phyloP scores from a whole-genome alignment of 2,888 invertebrate species.

The Notodonta dromedarius region DNA sequence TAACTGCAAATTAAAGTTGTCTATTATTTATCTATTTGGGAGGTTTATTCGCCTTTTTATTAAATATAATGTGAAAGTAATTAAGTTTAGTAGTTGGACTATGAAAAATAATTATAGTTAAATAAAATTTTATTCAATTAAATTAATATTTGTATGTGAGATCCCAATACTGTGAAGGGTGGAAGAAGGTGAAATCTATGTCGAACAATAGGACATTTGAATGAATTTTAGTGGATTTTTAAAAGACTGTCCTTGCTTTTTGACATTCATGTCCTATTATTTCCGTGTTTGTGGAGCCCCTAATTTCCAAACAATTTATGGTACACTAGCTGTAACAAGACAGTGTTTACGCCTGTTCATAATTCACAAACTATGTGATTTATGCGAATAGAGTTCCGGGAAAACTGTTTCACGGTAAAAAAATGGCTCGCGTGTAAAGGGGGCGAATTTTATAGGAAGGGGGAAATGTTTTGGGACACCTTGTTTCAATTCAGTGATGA shows the following conservation, averaged over 20 bases:
- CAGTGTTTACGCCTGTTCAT: slow-evolving; percentile 6
- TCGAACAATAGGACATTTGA: too few species aligned
- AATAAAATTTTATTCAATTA: too few species aligned
- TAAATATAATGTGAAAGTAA: too few species aligned
- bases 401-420: slow-evolving; percentile 4
- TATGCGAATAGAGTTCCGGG: slow-evolving; percentile 10
- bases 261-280: not conserved
- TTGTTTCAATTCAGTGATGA: not conserved
- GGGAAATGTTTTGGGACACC: slow-evolving; percentile 3
- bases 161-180: too few species aligned
- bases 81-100: too few species aligned
- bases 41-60: too few species aligned
- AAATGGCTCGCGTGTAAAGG: not conserved
- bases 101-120: too few species aligned
- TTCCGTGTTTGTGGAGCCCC: not conserved
- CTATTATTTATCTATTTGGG: too few species aligned
- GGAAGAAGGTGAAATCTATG: too few species aligned
- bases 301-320: slow-evolving; percentile 4
- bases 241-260: too few species aligned
- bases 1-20: not conserved
- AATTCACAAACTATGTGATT: slow-evolving; percentile 16
- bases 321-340: slow-evolving; percentile 5
- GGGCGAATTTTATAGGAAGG: not conserved
- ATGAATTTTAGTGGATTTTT: too few species aligned
- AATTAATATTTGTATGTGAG: too few species aligned